phyloP scores from a whole-genome alignment of 2,113 vertebrate species.

The Phylloscopus trochilus region DNA sequence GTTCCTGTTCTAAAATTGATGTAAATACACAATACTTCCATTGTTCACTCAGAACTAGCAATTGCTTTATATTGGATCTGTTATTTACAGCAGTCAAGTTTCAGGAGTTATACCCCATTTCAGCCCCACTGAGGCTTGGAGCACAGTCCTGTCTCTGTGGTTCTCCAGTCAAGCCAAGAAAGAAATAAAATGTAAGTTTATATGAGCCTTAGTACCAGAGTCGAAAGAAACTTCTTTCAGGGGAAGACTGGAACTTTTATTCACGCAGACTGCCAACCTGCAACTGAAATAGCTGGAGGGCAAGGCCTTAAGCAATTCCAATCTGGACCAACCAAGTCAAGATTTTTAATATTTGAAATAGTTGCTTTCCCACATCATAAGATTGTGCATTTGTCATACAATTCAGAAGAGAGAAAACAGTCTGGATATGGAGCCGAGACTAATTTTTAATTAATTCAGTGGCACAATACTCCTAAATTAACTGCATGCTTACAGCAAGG shows the following conservation, averaged over 20 bases:
- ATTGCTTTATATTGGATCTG: not conserved
- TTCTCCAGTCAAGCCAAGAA: not conserved
- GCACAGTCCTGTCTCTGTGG: not conserved
- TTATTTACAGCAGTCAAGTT: not conserved
- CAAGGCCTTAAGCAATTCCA: not conserved
- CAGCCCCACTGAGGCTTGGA: not conserved
- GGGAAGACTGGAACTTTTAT: not conserved
- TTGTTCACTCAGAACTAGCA: not conserved
- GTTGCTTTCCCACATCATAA: not conserved
- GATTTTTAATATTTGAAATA: not conserved
- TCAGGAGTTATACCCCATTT: not conserved
- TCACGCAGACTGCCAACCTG: not conserved
- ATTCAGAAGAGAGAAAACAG: not conserved
- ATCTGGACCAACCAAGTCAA: not conserved
- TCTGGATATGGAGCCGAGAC: not conserved
- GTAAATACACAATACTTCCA: not conserved
- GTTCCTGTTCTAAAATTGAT: not conserved
- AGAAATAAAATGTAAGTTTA: not conserved
- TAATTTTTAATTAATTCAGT: not conserved
- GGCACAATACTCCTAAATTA: not conserved
- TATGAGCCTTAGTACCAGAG: not conserved
- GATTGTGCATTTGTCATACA: not conserved
- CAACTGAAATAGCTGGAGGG: not conserved
- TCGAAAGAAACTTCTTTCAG: not conserved
- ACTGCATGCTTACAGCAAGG: not conserved